phyloP scores from a whole-genome alignment of 2,113 vertebrate genomes.

The Himantopus leucocephalus region DNA sequence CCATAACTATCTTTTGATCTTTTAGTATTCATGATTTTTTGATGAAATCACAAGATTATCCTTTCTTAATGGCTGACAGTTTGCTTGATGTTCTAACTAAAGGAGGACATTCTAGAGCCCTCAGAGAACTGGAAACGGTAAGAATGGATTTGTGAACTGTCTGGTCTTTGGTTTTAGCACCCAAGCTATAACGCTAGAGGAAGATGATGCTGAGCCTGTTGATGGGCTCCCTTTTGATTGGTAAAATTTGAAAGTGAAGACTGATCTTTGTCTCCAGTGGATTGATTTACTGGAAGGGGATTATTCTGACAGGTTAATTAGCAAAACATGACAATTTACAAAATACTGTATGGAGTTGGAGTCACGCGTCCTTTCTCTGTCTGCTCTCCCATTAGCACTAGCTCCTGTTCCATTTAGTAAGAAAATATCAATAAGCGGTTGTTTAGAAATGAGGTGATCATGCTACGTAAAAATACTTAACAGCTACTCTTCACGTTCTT shows the following conservation, averaged over 20 bases:
- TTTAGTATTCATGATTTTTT: constrained; percentile 86
- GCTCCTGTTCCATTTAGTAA: neutral
- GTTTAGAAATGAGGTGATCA: neutral
- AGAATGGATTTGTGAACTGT: constrained; percentile 28
- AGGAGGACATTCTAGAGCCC: constrained; percentile 88
- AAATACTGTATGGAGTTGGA: neutral
- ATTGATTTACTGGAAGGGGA: neutral
- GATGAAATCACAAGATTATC: constrained; percentile 86
- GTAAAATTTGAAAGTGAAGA: neutral
- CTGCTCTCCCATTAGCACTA: neutral
- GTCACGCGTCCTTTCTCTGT: neutral
- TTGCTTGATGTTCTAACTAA: constrained; percentile 91
- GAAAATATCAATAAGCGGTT: neutral
- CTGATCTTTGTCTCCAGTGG: neutral
- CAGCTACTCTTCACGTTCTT: neutral
- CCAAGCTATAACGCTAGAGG: neutral
- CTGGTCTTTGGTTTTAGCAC: neutral
- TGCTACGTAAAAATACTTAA: neutral
- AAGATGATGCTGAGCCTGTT: neutral
- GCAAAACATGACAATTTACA: neutral
- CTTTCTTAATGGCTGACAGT: constrained; percentile 90
- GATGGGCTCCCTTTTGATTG: neutral
- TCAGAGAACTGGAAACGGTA: constrained; percentile 82
- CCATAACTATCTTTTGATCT: neutral
- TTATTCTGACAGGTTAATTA: neutral